Conservation (phyloP, 2,888 invertebrate genomes). For the Pardosa pseudoannulata region DNA sequence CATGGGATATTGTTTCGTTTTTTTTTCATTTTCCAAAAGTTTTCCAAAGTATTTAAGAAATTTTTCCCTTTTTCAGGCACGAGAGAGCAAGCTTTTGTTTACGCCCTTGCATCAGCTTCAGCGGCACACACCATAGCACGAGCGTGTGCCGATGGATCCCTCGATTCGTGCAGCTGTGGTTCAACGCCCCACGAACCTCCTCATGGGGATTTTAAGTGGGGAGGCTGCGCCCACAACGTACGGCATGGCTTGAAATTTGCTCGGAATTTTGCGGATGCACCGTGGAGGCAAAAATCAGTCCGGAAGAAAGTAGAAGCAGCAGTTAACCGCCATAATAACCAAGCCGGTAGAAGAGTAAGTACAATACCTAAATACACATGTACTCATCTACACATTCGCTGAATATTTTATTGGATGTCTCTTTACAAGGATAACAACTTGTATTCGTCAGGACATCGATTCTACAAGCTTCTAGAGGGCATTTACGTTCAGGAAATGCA, state of each 20-base stretch:
- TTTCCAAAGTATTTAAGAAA: too few relatives aligned
- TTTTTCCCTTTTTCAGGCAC: slow-evolving; percentile 82
- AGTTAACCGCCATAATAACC: slow-evolving; percentile 96
- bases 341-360: slow-evolving; percentile 96
- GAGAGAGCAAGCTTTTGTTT: slow-evolving; percentile 96
- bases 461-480: too few relatives aligned
- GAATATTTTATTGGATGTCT: too few relatives aligned
- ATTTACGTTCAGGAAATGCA: too few relatives aligned
- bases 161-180: slow-evolving; percentile 88
- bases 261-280: slow-evolving; percentile 94
- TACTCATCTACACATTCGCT: too few relatives aligned
- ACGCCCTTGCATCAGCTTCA: slow-evolving; percentile 96
- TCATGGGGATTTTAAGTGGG: slow-evolving; percentile 89
- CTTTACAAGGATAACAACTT: too few relatives aligned
- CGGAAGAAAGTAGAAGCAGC: slow-evolving; percentile 79
- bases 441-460: too few relatives aligned
- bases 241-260: slow-evolving; percentile 96
- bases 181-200: slow-evolving; percentile 84
- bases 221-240: slow-evolving; percentile 97
- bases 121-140: slow-evolving; percentile 95
- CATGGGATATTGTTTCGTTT: too few relatives aligned
- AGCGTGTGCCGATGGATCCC: slow-evolving; percentile 93
- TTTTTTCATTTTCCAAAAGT: too few relatives aligned
- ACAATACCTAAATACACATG: not conserved
- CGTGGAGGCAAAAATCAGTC: slow-evolving; percentile 77